These are phyloP conservation scores for Onychostruthus taczanowskii DNA, from an alignment of 2,113 vertebrate species.

Conservation along the genomic window DNA sequence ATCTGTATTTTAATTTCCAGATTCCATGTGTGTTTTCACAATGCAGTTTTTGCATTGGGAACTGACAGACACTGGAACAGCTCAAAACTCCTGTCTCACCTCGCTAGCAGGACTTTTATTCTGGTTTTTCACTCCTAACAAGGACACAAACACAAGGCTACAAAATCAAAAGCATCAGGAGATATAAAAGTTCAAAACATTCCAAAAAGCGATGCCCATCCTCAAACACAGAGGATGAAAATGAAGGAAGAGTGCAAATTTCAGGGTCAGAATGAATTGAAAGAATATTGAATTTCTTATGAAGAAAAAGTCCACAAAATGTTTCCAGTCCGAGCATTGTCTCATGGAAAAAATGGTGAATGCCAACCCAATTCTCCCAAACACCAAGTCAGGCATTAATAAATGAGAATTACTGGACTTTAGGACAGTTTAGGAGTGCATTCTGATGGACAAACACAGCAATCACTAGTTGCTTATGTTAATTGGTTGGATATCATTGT, in stretches of 20 bases:
- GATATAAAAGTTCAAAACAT: neutral
- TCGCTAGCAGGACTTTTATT: neutral
- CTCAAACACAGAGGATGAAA: neutral
- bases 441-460: neutral
- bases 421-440: neutral
- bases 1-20: neutral
- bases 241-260: accelerated
- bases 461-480: neutral
- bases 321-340: neutral
- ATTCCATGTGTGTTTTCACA: neutral
- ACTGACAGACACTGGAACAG: neutral
- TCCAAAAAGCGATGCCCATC: neutral
- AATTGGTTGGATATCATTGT: no score
- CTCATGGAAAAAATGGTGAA: neutral
- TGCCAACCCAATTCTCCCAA: neutral
- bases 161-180: neutral
- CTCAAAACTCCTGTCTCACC: neutral
- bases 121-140: neutral
- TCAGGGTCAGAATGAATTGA: neutral
- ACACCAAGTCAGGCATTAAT: neutral
- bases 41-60: neutral
- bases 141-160: neutral
- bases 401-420: neutral
- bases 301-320: neutral
- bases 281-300: neutral